Percentiles rank a stretch among this genome's conserved stretches.
Conservation (phyloP, 2,797 vertebrate species). For the Ctenopoma kingsleyae region DNA sequence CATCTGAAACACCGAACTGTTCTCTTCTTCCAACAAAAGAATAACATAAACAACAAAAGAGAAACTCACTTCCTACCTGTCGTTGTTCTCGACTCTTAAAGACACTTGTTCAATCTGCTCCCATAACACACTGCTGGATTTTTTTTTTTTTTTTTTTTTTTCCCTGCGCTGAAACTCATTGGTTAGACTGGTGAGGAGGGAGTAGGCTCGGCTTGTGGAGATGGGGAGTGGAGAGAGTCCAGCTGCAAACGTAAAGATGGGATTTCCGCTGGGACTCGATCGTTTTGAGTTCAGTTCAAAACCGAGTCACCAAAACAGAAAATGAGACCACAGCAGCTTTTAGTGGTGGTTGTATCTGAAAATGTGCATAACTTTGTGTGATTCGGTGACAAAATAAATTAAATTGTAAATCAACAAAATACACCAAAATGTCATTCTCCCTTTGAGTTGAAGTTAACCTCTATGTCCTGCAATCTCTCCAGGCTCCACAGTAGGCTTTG, state of each 20-base stretch:
- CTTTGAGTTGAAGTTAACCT: neutral
- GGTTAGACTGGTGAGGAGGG: constrained; percentile 59
- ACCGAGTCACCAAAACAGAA: constrained; percentile 6
- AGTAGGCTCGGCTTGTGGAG: constrained; percentile 52
- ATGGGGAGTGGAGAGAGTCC: constrained; percentile 61
- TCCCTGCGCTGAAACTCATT: constrained; percentile 71
- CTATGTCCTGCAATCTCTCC: too few species aligned
- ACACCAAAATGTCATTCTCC: neutral
- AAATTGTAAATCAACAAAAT: constrained; percentile 1
- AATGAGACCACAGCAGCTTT: neutral
- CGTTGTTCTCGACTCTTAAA: constrained; percentile 59
- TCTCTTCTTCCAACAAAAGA: neutral
- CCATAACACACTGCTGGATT: constrained; percentile 57
- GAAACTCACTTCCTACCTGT: constrained; percentile 70
- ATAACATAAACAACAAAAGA: neutral
- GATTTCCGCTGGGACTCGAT: constrained; percentile 43
- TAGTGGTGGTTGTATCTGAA: constrained; percentile 3
- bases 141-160: neutral
- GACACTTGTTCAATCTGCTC: constrained; percentile 76
- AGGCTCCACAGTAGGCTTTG: neutral
- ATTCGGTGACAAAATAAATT: constrained; percentile 9
- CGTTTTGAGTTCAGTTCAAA: constrained; percentile 35
- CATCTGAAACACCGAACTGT: constrained; percentile 14
- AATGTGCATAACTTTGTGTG: neutral
- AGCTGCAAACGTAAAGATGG: constrained; percentile 62